Evolutionary conservation across 2,888 invertebrate species (phyloP).

Genomic region (Macropis europaea): DNA sequence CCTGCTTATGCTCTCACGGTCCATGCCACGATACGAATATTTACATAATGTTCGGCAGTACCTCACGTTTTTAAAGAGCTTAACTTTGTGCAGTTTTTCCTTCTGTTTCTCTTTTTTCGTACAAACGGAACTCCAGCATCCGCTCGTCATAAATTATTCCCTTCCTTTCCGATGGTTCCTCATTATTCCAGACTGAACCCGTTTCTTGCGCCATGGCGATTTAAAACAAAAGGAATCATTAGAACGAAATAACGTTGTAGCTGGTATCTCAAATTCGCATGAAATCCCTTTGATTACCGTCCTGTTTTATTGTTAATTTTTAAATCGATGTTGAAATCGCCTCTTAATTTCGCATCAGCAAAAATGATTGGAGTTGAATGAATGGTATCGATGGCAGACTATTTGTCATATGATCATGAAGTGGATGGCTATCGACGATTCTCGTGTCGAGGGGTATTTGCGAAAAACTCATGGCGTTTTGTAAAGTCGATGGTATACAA

Average conservation of each 20-base stretch:
- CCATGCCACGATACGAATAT: constrained; percentile 15
- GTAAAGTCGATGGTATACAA: neutral
- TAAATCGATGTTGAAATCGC: too few relatives aligned
- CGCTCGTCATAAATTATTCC: neutral
- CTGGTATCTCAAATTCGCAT: too few relatives aligned
- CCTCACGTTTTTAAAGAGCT: constrained; percentile 16
- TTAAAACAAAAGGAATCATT: too few relatives aligned
- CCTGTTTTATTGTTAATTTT: too few relatives aligned
- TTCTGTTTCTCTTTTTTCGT: neutral
- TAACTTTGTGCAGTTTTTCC: neutral
- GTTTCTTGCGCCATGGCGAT: too few relatives aligned
- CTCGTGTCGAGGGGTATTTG: constrained; percentile 7
- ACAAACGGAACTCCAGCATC: neutral
- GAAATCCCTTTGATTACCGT: too few relatives aligned
- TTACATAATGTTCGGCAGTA: constrained; percentile 33
- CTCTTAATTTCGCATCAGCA: too few relatives aligned
- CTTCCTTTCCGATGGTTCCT: too few relatives aligned
- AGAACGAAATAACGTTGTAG: too few relatives aligned
- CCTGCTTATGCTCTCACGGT: constrained; percentile 24
- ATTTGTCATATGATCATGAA: constrained; percentile 1
- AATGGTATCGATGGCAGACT: neutral
- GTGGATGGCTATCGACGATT: neutral
- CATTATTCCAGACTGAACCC: too few relatives aligned
- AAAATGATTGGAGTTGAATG: too few relatives aligned
- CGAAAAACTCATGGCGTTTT: constrained; percentile 9